A percentile compares a stretch with the other conserved stretches of the same genome.
Conservation (phyloP, 2,797 vertebrate genomes). For the Orientallactaga sibirica region DNA sequence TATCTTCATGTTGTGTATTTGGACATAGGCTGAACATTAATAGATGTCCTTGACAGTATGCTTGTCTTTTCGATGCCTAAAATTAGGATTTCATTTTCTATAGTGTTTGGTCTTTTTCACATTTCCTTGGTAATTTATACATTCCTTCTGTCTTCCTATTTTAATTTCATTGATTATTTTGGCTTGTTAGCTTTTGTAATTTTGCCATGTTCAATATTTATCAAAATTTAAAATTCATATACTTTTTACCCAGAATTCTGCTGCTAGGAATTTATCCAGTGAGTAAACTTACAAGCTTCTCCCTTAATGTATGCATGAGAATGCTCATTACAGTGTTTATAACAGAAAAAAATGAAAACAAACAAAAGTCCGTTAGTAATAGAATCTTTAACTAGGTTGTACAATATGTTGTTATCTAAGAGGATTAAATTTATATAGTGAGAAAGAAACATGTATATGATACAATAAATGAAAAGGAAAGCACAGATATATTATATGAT, state of each 20-base stretch:
- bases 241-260: not conserved
- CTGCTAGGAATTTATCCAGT: not conserved
- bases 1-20: not conserved
- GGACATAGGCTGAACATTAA: not conserved
- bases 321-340: not conserved
- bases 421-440: not conserved
- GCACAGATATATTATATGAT: not conserved
- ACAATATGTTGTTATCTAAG: not conserved
- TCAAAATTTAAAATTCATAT: slow-evolving; percentile 9
- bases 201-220: not conserved
- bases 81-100: not conserved
- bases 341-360: not conserved
- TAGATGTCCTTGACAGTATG: not conserved
- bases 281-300: not conserved
- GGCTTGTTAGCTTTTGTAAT: not conserved
- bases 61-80: not conserved
- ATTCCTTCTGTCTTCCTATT: not conserved
- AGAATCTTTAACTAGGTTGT: not conserved
- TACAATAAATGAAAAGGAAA: not conserved
- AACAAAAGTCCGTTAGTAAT: not conserved
- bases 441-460: not conserved
- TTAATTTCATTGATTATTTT: slow-evolving; percentile 7
- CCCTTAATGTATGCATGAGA: not conserved
- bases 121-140: not conserved
- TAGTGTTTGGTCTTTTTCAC: not conserved